Evolutionary conservation across 2,888 invertebrate species (phyloP), one percentile per base, ranked within the genome.

Genomic region (Hipparchia semele): DNA sequence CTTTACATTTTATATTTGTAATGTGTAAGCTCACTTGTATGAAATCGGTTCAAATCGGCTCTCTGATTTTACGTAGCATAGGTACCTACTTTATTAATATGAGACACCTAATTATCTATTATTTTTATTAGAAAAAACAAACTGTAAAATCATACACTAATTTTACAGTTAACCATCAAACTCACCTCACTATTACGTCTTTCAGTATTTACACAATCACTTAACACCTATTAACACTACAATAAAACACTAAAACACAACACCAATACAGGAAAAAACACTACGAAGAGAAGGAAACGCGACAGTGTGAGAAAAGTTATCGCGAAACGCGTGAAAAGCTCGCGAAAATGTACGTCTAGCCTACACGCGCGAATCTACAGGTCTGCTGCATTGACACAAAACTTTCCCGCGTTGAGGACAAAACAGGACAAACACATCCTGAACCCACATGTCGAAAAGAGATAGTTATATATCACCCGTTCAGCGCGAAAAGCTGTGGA

Each of bases 141-240:
- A 39, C 39, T 39, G 39, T 39, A 39, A 39, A 39, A 39, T 39
- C 39, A 39, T 39, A 39, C 39, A 39, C 39, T 1, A 49, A 49
- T 7, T 0, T 6, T 6, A 49, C 6, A 49, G 49, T 7, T 61
- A 33, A 61, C 23, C 4, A 51, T 64, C 39, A 65, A 71, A 71
- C 85, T 82, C 79, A 91, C 91, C 91, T 91, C 91, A 91, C 91
- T 90, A 83, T 82, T 79, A 87, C 72, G 87, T 91, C 91, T 90
- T 87, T 88, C 89, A 84, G 9, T 67, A 79, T 83, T 82, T 80
- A 71, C 80, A 84, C 82, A 85, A 79, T 79, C 79, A 79, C 79
- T 81, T 75, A 80, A 75, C 65, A 65, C 33, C 5, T 13, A 62
- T 51, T 12, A 65, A 65, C 82, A 84, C 81, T 77, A 80, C 78